phyloP scores from a whole-genome alignment of 2,797 vertebrate species.

The Moxostoma hubbsi region DNA sequence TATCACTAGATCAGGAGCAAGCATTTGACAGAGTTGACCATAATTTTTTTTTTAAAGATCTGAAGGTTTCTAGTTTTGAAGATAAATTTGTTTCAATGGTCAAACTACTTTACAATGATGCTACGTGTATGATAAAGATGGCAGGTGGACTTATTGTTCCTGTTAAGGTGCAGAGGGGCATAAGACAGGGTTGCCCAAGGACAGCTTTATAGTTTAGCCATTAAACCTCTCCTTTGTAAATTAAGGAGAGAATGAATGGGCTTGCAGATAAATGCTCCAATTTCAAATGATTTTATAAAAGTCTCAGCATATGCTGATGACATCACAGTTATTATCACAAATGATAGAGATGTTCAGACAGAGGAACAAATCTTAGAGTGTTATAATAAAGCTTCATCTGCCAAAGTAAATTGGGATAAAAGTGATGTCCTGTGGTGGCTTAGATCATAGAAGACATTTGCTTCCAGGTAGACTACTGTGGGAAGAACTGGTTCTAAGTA shows the following conservation, averaged over 20 bases:
- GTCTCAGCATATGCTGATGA: background rate
- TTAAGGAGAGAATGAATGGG: background rate
- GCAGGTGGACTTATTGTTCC: background rate
- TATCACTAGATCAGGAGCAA: background rate
- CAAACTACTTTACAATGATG: background rate
- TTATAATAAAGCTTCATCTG: background rate
- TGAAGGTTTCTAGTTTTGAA: background rate
- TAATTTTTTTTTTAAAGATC: background rate
- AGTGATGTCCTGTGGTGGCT: background rate
- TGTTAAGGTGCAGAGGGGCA: no score
- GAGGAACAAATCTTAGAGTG: background rate
- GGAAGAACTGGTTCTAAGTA: background rate
- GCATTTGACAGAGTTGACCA: no score
- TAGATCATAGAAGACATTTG: background rate
- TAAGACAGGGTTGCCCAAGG: no score
- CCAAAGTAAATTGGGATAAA: background rate
- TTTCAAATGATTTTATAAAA: background rate
- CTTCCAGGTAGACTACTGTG: background rate
- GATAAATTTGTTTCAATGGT: background rate
- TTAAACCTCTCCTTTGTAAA: background rate
- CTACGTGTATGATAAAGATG: background rate
- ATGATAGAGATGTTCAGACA: background rate
- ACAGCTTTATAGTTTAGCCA: no score
- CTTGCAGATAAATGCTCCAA: background rate
- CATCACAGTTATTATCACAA: background rate